These are phyloP conservation scores for Varecia variegata DNA, from an alignment of 2,797 vertebrate species.

Conservation along the genomic window DNA sequence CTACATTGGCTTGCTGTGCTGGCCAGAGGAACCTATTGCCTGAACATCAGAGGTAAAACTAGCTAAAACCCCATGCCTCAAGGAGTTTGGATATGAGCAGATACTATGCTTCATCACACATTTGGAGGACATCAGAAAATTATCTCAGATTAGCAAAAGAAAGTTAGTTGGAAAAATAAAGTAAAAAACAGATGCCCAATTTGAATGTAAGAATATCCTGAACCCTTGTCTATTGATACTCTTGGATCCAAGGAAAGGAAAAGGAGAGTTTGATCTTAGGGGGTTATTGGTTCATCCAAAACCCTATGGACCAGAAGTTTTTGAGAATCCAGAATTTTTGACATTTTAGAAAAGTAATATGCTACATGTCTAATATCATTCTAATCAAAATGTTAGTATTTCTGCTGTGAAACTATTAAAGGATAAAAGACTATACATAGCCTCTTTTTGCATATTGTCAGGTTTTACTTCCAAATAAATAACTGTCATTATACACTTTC, in stretches of 20 bases:
- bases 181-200: background rate
- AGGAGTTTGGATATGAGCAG: background rate
- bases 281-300: background rate
- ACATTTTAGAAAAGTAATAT: background rate
- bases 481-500: background rate
- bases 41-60: background rate
- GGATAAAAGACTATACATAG: background rate
- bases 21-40: background rate
- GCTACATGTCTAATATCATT: background rate
- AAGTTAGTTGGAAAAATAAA: background rate
- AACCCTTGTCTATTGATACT: background rate
- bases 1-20: background rate
- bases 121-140: background rate
- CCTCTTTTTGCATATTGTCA: background rate
- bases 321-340: background rate
- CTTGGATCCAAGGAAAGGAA: background rate
- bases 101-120: background rate
- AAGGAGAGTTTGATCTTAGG: background rate
- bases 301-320: background rate
- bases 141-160: background rate
- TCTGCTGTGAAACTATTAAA: background rate
- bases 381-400: background rate
- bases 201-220: background rate
- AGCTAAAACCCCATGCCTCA: background rate
- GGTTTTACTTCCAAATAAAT: background rate